These are phyloP conservation scores for Vulpes vulpes DNA, from an alignment of 2,113 vertebrate species.

Conservation along the genomic window DNA sequence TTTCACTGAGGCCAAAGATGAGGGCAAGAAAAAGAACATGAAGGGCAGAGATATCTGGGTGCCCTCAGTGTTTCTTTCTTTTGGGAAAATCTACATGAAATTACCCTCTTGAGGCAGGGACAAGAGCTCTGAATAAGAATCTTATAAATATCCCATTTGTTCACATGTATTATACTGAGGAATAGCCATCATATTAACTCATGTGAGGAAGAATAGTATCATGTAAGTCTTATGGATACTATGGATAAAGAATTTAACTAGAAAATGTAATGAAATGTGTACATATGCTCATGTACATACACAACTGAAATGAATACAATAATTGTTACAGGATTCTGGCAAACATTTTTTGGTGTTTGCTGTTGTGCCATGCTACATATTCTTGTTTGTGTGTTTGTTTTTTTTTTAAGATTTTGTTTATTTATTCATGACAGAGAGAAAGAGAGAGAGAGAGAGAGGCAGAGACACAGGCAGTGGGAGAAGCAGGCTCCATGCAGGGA, in stretches of 20 bases:
- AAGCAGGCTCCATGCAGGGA: too few species aligned
- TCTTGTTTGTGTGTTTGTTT: too few species aligned
- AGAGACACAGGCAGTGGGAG: too few species aligned
- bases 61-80: not conserved
- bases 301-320: not conserved
- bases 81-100: conserved; percentile 30
- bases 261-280: not conserved
- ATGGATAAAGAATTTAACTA: not conserved
- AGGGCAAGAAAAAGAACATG: not conserved
- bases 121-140: not conserved
- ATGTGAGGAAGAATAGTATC: not conserved
- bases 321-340: not conserved
- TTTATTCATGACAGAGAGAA: too few species aligned
- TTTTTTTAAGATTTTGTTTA: too few species aligned
- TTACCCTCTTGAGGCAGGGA: not conserved
- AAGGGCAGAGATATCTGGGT: not conserved
- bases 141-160: not conserved
- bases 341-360: not conserved
- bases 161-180: not conserved
- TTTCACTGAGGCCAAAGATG: conserved; percentile 41
- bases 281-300: too few species aligned
- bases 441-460: too few species aligned
- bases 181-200: not conserved
- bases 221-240: not conserved
- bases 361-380: accelerated